A percentile compares a stretch with the other conserved stretches of the same genome.
These are phyloP conservation scores for Smittia aterrima DNA, from an alignment of 2,888 invertebrate genomes.

Conservation along the genomic window DNA sequence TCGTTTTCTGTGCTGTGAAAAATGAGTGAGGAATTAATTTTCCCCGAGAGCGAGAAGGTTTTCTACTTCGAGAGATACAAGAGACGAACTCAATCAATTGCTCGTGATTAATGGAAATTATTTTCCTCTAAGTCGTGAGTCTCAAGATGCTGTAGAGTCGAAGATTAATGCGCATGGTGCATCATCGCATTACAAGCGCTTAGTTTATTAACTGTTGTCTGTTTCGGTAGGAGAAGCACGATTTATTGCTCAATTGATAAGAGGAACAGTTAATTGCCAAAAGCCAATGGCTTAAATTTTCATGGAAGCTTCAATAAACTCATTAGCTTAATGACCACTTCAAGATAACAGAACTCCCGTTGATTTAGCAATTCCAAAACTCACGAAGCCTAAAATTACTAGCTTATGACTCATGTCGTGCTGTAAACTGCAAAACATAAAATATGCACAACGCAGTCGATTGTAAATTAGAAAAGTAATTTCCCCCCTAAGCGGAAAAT, in stretches of 20 bases:
- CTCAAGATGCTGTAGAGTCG: not conserved
- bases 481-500: too few species aligned
- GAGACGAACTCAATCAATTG: conserved; percentile 4
- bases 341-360: not conserved
- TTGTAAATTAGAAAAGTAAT: not conserved
- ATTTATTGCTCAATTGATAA: not conserved
- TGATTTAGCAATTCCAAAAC: not conserved
- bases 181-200: not conserved
- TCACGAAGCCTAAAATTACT: too few species aligned
- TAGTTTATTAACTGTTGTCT: not conserved
- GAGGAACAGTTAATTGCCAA: not conserved
- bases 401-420: not conserved
- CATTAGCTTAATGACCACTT: not conserved
- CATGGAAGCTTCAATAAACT: not conserved
- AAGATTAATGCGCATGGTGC: conserved; percentile 17
- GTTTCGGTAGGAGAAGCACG: not conserved
- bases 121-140: not conserved
- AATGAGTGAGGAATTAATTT: conserved; percentile 9
- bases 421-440: not conserved
- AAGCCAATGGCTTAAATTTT: too few species aligned
- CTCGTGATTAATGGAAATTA: not conserved
- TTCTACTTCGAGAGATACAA: too few species aligned
- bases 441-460: not conserved
- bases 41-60: not conserved
- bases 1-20: not conserved